These are phyloP conservation scores for Apogon hyalosoma DNA, from an alignment of 2,797 vertebrate species.

Conservation along the genomic window DNA sequence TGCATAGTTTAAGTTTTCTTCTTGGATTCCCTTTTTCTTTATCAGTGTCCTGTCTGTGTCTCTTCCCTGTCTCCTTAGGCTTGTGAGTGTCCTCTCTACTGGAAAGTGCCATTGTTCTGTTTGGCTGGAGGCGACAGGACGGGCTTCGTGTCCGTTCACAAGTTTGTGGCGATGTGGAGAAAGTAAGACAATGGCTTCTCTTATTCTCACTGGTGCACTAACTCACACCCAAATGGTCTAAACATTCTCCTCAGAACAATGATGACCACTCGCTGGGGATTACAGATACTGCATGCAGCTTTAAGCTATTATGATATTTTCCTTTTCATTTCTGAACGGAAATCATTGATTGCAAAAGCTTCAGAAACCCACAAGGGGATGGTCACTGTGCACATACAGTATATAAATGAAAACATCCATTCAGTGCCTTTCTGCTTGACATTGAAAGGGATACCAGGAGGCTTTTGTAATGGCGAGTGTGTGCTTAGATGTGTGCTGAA, in stretches of 20 bases:
- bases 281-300: slow-evolving; percentile 30
- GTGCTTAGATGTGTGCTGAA: slow-evolving; percentile 24
- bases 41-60: slow-evolving; percentile 16
- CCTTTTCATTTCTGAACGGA: slow-evolving; percentile 46
- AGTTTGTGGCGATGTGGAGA: slow-evolving; percentile 97
- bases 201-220: slow-evolving; percentile 56
- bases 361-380: slow-evolving; percentile 39
- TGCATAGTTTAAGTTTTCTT: slow-evolving; percentile 6
- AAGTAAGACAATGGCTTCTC: slow-evolving; percentile 89
- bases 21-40: slow-evolving; percentile 2
- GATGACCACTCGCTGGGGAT: slow-evolving; percentile 43
- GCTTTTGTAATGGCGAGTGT: slow-evolving; percentile 41
- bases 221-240: slow-evolving; percentile 38
- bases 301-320: slow-evolving; percentile 36
- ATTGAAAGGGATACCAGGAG: slow-evolving; percentile 42
- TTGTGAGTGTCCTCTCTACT: slow-evolving; percentile 95
- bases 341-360: slow-evolving; percentile 32
- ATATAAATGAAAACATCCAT: slow-evolving; percentile 48
- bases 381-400: slow-evolving; percentile 10
- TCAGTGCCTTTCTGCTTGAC: slow-evolving; percentile 41
- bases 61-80: slow-evolving; percentile 82
- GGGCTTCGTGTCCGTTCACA: slow-evolving; percentile 94
- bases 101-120: slow-evolving; percentile 96
- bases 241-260: slow-evolving; percentile 53
- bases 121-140: slow-evolving; percentile 93